Evolutionary conservation across 2,113 vertebrate genomes (phyloP), one percentile per base, ranked within the genome.

Genomic region (Solea solea): DNA sequence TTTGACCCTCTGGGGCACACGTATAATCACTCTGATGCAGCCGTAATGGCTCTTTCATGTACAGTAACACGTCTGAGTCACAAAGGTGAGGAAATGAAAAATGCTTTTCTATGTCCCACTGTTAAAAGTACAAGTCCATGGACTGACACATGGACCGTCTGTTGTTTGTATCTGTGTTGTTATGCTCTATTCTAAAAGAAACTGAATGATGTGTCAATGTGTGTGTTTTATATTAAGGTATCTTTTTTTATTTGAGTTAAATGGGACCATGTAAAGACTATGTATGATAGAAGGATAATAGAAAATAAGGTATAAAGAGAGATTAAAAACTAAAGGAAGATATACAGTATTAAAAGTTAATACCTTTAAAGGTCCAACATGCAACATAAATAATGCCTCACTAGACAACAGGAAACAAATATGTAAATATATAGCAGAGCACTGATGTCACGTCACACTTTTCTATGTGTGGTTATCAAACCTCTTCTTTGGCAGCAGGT

Each of bases 111-210:
- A 45, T 63, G 73, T 74, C 74, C 72, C 41, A 44, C 61, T 81
- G 76, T 79, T 54, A 50, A 74, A 58, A 53, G 42, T 75, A 75
- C 34, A 34, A 2, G 34, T 86, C 78, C 58, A 67, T 59, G 2
- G 74, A 67, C 89, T 88, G 88, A 11, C 73, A 57, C 59, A 28
- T 60, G 21, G 72, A 79, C 66, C 64, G 55, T 78, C 74, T 81
- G 94, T 94, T 93, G 88, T 92, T 93, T 94, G 95, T 98, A 95
- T 95, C 93, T 89, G 95, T 97, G 95, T 94, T 91, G 91, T 92
- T 94, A 81, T 94, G 94, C 93, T 94, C 91, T 95, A 88, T 89
- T 92, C 85, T 87, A 95, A 85, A 95, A 92, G 90, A 92, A 90
- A 92, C 86, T 84, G 93, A 94, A 95, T 91, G 95, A 95, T 95